Base-by-base conservation (phyloP, 2,888 invertebrate genomes). In the Acanthococcus lagerstroemiae region DNA sequence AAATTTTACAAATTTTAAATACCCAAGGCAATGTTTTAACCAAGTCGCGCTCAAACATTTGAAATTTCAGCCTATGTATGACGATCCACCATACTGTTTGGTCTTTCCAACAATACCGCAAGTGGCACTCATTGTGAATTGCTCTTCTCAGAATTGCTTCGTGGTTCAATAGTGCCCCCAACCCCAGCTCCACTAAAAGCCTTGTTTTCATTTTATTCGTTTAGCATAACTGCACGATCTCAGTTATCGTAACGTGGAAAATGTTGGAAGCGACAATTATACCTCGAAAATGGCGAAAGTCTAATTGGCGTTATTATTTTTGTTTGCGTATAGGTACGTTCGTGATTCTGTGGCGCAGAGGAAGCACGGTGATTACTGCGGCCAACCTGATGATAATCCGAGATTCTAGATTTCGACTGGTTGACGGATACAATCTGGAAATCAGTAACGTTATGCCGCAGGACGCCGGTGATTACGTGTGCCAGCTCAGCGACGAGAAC, bases 401-500 rank as follows among this genome's bases (percentile, higher is more conserved):
- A 44, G 86, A 86, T 72, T 80, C 82, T 61, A 73, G 86, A 69
- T 84, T 85, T 74, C 79, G 84, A 9, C 80, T 86, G 50, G 84
- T 84, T 3, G 84, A 84, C 65, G 85, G 85, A 1, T 85, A 83
- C 73, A 85, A 85, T 72, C 77, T 86, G 67, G 84, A 85, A 76
- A 85, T 86, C 69, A 82, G 82, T 57, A 83, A 84, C 70, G 83
- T 86, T 0, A 82, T 83, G 50, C 85, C 85, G 0, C 84, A 84
- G 77, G 86, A 86, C 72, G 85, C 85, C 0, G 82, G 81, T 1
- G 80, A 86, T 78, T 86, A 86, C 78, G 83, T 86, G 17, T 86
- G 86, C 74, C 86, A 86, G 78, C 83, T 86, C 70, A 84, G 84
- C 56, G 85, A 85, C 75, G 81, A 83, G 55, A 81, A 83, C 68